Conservation (phyloP, 2,797 vertebrate species). For the Girardinus metallicus region DNA sequence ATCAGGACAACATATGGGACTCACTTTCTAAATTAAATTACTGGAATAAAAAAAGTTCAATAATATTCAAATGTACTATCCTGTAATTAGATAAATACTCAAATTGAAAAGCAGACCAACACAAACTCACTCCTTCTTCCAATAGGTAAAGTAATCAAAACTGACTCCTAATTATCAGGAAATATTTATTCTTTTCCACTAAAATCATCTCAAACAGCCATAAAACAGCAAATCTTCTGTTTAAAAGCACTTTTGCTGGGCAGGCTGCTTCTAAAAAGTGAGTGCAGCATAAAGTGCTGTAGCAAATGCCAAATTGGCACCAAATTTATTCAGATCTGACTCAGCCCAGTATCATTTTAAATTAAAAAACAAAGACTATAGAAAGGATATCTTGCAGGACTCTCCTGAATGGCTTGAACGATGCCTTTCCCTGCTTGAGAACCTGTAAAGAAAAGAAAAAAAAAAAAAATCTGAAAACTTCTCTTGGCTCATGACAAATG, state of each 20-base stretch:
- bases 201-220: slow-evolving; percentile 40
- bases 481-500: background rate
- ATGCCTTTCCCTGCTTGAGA: slow-evolving; percentile 85
- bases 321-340: slow-evolving; percentile 14
- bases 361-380: background rate
- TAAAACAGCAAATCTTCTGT: slow-evolving; percentile 55
- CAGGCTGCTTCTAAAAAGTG: slow-evolving; percentile 64
- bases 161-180: background rate
- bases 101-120: background rate
- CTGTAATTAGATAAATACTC: background rate
- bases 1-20: no score
- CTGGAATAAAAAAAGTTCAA: background rate
- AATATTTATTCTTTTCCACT: slow-evolving; percentile 21
- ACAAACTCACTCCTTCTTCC: background rate
- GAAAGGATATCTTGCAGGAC: slow-evolving; percentile 98
- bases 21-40: background rate
- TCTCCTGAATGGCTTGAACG: slow-evolving; percentile 88
- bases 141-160: background rate
- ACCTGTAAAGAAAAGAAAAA: slow-evolving; percentile 72
- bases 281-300: slow-evolving; percentile 48
- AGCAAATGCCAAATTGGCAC: slow-evolving; percentile 42
- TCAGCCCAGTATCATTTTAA: background rate
- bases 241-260: slow-evolving; percentile 39
- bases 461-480: background rate
- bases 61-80: background rate